Evolutionary conservation across 2,113 vertebrate genomes (phyloP), one percentile per base, ranked within the genome.

Genomic region (Dicerorhinus sumatrensis): DNA sequence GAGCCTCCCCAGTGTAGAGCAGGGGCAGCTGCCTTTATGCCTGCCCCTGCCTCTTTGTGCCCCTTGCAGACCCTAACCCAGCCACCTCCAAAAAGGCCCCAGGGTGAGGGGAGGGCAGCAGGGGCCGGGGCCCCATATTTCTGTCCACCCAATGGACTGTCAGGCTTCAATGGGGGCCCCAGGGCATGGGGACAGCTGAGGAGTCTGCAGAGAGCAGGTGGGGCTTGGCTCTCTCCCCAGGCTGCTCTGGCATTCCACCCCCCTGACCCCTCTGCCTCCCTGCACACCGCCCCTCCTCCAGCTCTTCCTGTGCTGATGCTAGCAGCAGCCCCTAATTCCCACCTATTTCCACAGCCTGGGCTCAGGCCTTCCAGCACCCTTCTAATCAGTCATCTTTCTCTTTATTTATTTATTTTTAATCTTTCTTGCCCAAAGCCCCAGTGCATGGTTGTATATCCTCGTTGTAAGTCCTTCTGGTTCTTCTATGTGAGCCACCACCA

Each of bases 231-330:
- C 3, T 13, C 2, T 56, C 56, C 8, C 42, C 72, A 48, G 46
- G n/a, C 2, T 6, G 33, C 46, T 1, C 60, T 36, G n/a, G 29
- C 39, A 14, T n/a, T 8, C 42, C 4, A 5, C 42, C 6, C 3
- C 31, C 25, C 42, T 1, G 10, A 1, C 11, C 7, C 16, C 29
- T 8, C 33, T 13, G 9, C 13, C 79, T 25, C 39, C 21, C 3
- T n/a, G 18, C 46, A 12, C 20, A 14, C 33, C 0, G 11, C 46
- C 33, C 58, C 33, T 29, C 88, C 25, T 25, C 33, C 46, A 18
- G 33, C 21, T n/a, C 82, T 6, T 46, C 39, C 42, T 5, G n/a
- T 17, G 56, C 51, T 6, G 0, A 21, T 8, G 8, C 62, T 12
- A 25, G 33, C 33, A 8, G 29, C 39, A 82, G 58, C 27, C 60